phyloP scores from a whole-genome alignment of 1,140 invertebrate species.

The Penaeus vannamei region DNA sequence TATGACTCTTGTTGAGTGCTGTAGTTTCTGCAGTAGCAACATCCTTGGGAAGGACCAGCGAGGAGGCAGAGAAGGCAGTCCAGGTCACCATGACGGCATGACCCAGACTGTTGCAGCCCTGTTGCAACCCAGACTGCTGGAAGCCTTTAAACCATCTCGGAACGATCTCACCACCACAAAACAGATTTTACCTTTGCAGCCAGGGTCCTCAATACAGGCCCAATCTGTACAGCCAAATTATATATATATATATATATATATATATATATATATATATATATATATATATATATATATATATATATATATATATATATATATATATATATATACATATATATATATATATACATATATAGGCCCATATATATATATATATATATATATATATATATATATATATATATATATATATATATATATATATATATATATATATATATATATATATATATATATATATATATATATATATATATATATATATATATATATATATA shows the following conservation, averaged over 20 bases:
- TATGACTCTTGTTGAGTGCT: no score
- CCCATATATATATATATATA: not conserved
- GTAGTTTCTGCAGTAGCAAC: no score
- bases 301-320: conserved; percentile 12
- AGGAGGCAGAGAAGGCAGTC: no score
- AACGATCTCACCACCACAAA: not conserved
- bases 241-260: conserved; percentile 21
- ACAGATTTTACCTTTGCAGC: not conserved
- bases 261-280: conserved; percentile 23
- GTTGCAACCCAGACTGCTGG: no score
- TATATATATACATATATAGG: not conserved
- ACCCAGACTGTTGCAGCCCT: no score
- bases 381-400: not conserved
- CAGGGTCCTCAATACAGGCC: not conserved
- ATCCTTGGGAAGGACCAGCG: no score
- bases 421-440: not conserved
- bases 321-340: not conserved
- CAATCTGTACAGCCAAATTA: not conserved
- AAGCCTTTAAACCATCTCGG: no score
- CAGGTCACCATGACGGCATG: no score
- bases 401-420: not conserved
- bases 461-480: not conserved
- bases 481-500: not conserved
- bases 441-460: not conserved
- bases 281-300: conserved; percentile 33